Conservation (phyloP, 2,113 vertebrate genomes). For the Psephotus haematonotus region DNA sequence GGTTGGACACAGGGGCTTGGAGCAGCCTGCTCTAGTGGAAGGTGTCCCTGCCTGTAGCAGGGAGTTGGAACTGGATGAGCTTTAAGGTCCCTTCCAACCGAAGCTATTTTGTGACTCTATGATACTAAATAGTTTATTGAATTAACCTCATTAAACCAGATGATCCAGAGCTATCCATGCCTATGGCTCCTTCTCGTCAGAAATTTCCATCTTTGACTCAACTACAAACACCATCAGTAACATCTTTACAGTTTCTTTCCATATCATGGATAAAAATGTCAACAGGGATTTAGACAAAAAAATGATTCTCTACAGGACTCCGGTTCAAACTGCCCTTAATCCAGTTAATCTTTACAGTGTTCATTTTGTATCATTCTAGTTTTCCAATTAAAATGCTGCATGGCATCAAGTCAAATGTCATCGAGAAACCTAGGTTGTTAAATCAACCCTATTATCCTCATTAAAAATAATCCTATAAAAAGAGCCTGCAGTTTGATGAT, state of each 20-base stretch:
- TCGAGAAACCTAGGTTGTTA: background rate
- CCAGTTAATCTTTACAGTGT: background rate
- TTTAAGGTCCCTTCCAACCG: no score
- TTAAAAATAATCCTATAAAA: background rate
- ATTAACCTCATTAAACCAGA: background rate
- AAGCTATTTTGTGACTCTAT: background rate
- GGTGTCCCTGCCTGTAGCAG: background rate
- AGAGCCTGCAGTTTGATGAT: background rate
- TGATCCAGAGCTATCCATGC: background rate
- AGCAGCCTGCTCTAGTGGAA: accelerated
- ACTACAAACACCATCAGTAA: background rate
- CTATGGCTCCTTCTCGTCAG: background rate
- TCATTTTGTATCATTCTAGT: background rate
- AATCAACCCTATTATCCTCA: background rate
- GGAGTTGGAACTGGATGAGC: no score
- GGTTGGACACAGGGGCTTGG: background rate
- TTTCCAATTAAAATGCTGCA: background rate
- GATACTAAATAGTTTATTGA: background rate
- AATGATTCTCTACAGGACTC: background rate
- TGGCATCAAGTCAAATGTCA: background rate
- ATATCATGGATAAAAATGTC: background rate
- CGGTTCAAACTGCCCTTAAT: background rate
- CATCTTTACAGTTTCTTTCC: background rate
- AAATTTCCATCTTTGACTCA: background rate
- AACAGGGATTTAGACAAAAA: background rate